Conservation (phyloP, 1,140 invertebrate genomes). For the Drosophila azteca region DNA sequence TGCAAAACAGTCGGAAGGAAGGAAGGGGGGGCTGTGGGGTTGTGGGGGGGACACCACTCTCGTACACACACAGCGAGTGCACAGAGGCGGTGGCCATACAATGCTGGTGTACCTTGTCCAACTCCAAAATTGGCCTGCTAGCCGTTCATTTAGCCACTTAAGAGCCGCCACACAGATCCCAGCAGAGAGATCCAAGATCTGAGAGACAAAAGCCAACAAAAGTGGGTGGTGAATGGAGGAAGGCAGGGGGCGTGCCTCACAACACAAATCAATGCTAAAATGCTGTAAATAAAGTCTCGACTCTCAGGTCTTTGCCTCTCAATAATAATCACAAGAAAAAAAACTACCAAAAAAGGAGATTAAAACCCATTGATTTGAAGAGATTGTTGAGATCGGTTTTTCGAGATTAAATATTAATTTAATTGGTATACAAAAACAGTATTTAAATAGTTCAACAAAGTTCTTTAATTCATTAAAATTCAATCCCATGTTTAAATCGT, state of each 20-base stretch:
- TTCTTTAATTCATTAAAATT: not conserved
- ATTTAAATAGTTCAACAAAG: not conserved
- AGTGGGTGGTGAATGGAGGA: slow-evolving; percentile 19
- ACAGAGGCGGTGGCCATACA: not conserved
- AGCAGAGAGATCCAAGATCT: slow-evolving; percentile 14
- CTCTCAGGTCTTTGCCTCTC: not conserved
- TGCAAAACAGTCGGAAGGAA: slow-evolving; percentile 48
- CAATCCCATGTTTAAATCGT: no score
- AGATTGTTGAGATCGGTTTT: not conserved
- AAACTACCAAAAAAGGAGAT: not conserved
- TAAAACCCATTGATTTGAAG: not conserved
- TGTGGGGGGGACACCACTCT: no score
- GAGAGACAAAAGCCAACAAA: slow-evolving; percentile 15
- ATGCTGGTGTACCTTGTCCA: slow-evolving; percentile 28
- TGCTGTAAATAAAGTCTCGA: slow-evolving; percentile 42
- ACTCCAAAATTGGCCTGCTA: slow-evolving; percentile 64
- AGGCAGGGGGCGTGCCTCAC: slow-evolving; percentile 42
- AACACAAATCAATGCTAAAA: slow-evolving; percentile 59
- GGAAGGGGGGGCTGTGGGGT: no score
- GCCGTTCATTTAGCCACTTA: slow-evolving; percentile 62
- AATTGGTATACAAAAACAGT: not conserved
- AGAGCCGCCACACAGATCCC: slow-evolving; percentile 32
- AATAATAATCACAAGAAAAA: not conserved
- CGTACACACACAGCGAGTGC: not conserved
- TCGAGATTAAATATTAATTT: not conserved